Evolutionary conservation across 30 jellyfish, hydroid and myxozoan species (phyloP), one percentile per base, ranked within the genome.

Genomic region (Chrysaora quinquecirrha): DNA sequence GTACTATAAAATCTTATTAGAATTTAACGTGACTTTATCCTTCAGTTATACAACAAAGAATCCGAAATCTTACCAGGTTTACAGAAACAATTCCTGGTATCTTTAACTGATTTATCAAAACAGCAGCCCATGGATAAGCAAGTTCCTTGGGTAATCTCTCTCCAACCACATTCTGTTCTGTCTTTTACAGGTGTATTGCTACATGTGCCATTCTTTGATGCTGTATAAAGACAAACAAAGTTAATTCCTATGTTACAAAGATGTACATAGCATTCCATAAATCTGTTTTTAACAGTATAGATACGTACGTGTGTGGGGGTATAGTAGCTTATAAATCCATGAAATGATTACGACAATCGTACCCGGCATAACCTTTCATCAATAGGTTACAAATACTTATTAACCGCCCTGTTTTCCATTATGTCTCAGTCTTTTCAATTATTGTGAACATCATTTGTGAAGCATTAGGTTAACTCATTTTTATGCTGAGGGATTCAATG

Each of bases 111-210:
- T 58, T 96, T 93, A 72, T 87, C 90, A 76, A 48, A 93, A 61
- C 98, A 93, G 79, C 98, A 93, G 60, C 96, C 96, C 86, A 73
- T 90, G 0, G 82, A 64, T 32, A 71, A 54, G 75, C 98, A 93
- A 58, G 89, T 49, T 21, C 96, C 88, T 71, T 87, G 90, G 0
- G 95, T 23, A 3, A 93, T 76, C 30, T 90, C 90, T 6, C 64
- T 71, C 93, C 94, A 84, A 34, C 98, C 98, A 70, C 98, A 93
- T 30, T 83, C 90, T 19, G 32, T 62, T 60, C 98, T 67, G 22
- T 77, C 75, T 6, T 50, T 30, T 0, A 67, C 49, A 10, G 83
- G 77, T 9, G 60, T 56, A 35, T 70, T 80, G 71, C 82, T 48
- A 56, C 90, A 80, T 25, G 54, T 69, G 7, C 84, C 78, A 24